Evolutionary conservation across 2,888 invertebrate species (phyloP).

Genomic region (Amblyjoppa fuscipennis): DNA sequence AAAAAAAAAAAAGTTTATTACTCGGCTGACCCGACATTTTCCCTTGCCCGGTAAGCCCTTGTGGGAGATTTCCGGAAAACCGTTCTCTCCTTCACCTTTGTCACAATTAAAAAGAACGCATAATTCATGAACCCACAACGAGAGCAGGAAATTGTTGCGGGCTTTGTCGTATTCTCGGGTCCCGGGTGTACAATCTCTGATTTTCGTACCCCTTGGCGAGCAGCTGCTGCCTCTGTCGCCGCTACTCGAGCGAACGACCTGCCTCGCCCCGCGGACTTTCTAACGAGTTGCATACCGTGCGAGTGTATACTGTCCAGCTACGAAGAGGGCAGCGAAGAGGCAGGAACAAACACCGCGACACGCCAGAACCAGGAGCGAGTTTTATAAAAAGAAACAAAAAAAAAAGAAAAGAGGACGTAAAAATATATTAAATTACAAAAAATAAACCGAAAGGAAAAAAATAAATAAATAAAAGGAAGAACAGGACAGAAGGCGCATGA

Average conservation of each 20-base stretch:
- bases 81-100: conserved; percentile 9
- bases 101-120: conserved; percentile 57
- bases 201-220: conserved; percentile 57
- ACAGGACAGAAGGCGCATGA: conserved; percentile 26
- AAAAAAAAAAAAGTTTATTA: not conserved
- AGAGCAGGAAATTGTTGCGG: conserved; percentile 51
- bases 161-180: conserved; percentile 49
- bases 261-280: conserved; percentile 57
- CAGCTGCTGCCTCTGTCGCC: conserved; percentile 57
- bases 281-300: conserved; percentile 46
- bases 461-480: conserved; percentile 2
- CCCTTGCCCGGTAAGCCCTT: not conserved
- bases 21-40: not conserved
- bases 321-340: conserved; percentile 4
- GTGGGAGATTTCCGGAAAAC: conserved; percentile 3
- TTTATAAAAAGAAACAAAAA: conserved; percentile 24
- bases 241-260: conserved; percentile 57
- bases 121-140: conserved; percentile 2
- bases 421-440: conserved; percentile 15
- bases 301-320: conserved; percentile 30
- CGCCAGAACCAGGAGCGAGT: conserved; percentile 60
- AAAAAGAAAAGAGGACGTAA: conserved; percentile 8
- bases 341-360: conserved; percentile 57
- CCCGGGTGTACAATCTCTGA: conserved; percentile 64
- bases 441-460: conserved; percentile 9